phyloP scores from a whole-genome alignment of 1,140 invertebrate species.

The Diprion similis region DNA sequence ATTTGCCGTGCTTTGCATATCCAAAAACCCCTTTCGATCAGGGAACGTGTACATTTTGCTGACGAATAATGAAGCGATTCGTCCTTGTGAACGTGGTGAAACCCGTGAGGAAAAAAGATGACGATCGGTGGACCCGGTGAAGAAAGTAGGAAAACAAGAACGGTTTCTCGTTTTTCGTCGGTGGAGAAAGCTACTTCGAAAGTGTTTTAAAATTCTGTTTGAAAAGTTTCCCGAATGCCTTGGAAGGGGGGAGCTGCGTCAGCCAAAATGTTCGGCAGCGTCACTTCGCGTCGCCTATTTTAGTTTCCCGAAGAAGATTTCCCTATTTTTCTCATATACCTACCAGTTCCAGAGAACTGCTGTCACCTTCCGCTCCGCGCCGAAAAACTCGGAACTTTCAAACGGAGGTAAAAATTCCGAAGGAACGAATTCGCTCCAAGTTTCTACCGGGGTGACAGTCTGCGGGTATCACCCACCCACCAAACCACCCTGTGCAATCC shows the following conservation, averaged over 20 bases:
- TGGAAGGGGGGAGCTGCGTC: conserved; percentile 21
- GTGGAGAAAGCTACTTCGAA: conserved; percentile 17
- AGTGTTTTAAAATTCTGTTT: conserved; percentile 32
- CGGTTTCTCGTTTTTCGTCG: too few species aligned
- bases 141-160: too few species aligned
- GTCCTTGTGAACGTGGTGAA: too few species aligned
- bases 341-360: conserved; percentile 17
- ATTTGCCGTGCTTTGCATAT: not conserved
- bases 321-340: conserved; percentile 23
- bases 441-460: too few species aligned
- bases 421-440: too few species aligned
- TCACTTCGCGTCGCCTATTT: conserved; percentile 21
- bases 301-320: conserved; percentile 22
- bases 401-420: not conserved
- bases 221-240: conserved; percentile 19
- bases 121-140: too few species aligned
- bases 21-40: not conserved
- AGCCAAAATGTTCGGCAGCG: conserved; percentile 14
- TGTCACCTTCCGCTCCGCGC: not conserved
- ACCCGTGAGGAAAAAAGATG: too few species aligned
- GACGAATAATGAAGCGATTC: not conserved
- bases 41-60: not conserved
- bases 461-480: too few species aligned
- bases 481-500: too few species aligned
- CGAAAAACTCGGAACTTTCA: not conserved